These are phyloP conservation scores for Marmota monax DNA, from an alignment of 2,113 vertebrate genomes.

Conservation along the genomic window DNA sequence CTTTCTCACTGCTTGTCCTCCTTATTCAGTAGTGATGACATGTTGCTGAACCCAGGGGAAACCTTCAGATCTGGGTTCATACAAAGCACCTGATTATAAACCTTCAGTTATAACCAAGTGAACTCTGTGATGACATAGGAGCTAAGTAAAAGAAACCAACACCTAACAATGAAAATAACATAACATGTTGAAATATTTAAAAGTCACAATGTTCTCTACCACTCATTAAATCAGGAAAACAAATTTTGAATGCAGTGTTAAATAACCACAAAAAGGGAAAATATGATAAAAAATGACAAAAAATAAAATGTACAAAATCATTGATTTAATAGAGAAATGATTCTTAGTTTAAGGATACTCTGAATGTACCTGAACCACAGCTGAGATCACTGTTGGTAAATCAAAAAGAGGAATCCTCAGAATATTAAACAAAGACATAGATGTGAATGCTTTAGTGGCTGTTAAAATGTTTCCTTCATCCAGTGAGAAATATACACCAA, in stretches of 20 bases:
- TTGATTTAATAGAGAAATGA: neutral
- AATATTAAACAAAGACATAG: constrained; percentile 86
- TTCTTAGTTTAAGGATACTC: neutral
- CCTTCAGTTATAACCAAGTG: neutral
- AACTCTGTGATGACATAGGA: neutral
- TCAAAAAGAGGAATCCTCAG: constrained; percentile 83
- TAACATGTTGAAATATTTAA: neutral
- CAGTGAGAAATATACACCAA: constrained; percentile 84
- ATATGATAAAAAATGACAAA: neutral
- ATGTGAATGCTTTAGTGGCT: constrained; percentile 84
- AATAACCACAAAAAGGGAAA: neutral
- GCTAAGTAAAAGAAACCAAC: neutral
- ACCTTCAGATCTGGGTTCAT: neutral
- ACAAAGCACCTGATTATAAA: neutral
- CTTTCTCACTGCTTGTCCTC: neutral
- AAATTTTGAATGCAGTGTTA: neutral
- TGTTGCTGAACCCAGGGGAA: neutral
- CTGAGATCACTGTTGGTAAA: constrained; percentile 80
- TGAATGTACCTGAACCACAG: constrained; percentile 79
- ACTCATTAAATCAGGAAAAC: neutral
- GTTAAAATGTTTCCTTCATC: constrained; percentile 85
- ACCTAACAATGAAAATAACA: neutral
- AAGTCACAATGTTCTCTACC: neutral
- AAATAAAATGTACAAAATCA: neutral
- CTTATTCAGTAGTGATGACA: neutral